A percentile compares a stretch with the other conserved stretches of the same genome.
phyloP scores from a whole-genome alignment of 2,888 invertebrate species.

The Archaeoteleia sp. region DNA sequence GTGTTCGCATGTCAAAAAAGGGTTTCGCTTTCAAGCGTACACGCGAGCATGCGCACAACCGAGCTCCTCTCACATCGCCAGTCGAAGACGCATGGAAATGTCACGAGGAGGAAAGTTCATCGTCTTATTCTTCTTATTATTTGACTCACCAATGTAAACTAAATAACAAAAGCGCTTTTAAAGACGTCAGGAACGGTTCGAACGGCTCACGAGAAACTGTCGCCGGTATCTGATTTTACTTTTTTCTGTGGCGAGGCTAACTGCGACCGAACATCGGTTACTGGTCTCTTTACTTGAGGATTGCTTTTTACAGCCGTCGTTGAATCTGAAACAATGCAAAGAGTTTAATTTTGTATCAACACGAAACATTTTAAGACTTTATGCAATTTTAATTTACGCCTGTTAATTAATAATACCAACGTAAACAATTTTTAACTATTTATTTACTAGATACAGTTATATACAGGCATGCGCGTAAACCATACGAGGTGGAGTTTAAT shows the following conservation, averaged over 20 bases:
- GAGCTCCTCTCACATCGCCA: too few relatives aligned
- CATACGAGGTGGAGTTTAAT: too few relatives aligned
- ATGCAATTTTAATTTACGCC: too few relatives aligned
- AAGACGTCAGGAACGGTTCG: conserved; percentile 32
- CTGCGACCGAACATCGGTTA: conserved; percentile 65
- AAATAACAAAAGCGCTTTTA: conserved; percentile 35
- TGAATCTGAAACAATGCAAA: conserved; percentile 68
- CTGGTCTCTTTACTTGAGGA: conserved; percentile 70
- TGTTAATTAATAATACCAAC: too few relatives aligned
- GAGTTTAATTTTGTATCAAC: too few relatives aligned
- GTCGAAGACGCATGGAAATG: background rate
- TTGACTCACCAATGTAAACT: conserved; percentile 24
- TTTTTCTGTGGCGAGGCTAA: conserved; percentile 70
- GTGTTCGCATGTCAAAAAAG: conserved; percentile 17
- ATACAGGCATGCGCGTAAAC: too few relatives aligned
- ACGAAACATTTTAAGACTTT: too few relatives aligned
- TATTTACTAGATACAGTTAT: too few relatives aligned
- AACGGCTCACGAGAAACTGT: conserved; percentile 72
- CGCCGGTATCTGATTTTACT: conserved; percentile 70
- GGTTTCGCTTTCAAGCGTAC: too few relatives aligned
- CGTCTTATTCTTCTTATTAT: background rate
- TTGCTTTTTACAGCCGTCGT: conserved; percentile 71
- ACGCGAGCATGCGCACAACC: too few relatives aligned
- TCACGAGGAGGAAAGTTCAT: conserved; percentile 15
- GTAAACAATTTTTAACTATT: too few relatives aligned